These are phyloP conservation scores for Lindbergichthys nudifrons DNA, from an alignment of 2,797 vertebrate genomes.

Conservation along the genomic window DNA sequence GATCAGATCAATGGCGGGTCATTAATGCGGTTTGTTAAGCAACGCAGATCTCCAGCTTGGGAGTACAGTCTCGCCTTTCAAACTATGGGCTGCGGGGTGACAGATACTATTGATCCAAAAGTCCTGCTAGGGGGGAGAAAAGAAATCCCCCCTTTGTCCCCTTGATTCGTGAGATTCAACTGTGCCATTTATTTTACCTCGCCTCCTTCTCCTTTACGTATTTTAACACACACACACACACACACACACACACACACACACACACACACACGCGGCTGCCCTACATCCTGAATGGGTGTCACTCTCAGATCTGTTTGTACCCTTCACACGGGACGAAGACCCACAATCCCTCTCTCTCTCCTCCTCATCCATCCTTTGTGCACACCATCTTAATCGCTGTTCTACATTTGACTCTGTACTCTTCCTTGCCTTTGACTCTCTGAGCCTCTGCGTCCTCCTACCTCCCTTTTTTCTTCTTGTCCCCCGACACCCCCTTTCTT, in stretches of 20 bases:
- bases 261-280: slow-evolving; percentile 38
- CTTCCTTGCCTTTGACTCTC: slow-evolving; percentile 73
- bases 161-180: slow-evolving; percentile 76
- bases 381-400: slow-evolving; percentile 69
- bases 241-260: slow-evolving; percentile 9
- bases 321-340: slow-evolving; percentile 36
- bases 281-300: slow-evolving; percentile 63
- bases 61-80: slow-evolving; percentile 84
- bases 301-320: slow-evolving; percentile 53
- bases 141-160: slow-evolving; percentile 73
- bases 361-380: slow-evolving; percentile 72
- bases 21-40: slow-evolving; percentile 88
- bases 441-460: slow-evolving; percentile 69
- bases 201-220: slow-evolving; percentile 49
- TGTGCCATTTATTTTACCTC: slow-evolving; percentile 73
- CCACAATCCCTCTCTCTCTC: slow-evolving; percentile 58
- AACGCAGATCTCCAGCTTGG: slow-evolving; percentile 83
- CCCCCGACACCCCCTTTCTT: slow-evolving; percentile 69
- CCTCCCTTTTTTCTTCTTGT: slow-evolving; percentile 56
- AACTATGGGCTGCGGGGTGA: slow-evolving; percentile 79
- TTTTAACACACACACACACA: slow-evolving; percentile 36
- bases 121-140: slow-evolving; percentile 54
- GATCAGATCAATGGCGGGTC: slow-evolving; percentile 84
- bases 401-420: slow-evolving; percentile 78
- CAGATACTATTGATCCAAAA: slow-evolving; percentile 83